phyloP scores from a whole-genome alignment of 2,797 vertebrate species.

The Mormyrus proboscirostris region DNA sequence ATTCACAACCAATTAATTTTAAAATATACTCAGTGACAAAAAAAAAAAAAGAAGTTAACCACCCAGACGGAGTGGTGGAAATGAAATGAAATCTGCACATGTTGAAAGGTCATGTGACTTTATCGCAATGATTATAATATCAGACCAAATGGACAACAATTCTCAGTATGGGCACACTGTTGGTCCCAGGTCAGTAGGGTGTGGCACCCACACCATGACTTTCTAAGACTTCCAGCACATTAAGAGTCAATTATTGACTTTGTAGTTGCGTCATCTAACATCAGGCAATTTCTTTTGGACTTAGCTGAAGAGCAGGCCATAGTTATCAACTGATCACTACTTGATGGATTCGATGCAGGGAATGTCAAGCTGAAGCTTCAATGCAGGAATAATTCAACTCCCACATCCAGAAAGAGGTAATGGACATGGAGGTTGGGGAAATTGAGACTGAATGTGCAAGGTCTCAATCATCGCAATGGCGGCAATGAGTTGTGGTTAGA shows the following conservation, averaged over 20 bases:
- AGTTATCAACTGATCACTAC: neutral
- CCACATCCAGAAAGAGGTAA: neutral
- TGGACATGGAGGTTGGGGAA: neutral
- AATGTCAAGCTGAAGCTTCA: neutral
- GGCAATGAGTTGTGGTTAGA: neutral
- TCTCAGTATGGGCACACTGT: neutral
- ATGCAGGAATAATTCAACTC: neutral
- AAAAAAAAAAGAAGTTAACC: neutral
- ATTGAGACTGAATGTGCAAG: neutral
- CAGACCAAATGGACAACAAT: neutral
- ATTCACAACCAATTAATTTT: neutral
- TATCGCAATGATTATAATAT: neutral
- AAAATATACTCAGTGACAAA: neutral
- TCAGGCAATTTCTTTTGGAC: neutral
- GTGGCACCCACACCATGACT: neutral
- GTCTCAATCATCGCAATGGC: neutral
- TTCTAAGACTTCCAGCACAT: neutral
- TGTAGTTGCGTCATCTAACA: neutral
- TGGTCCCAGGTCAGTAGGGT: neutral
- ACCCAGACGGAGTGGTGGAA: neutral
- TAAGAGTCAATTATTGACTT: neutral
- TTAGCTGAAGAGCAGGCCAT: neutral
- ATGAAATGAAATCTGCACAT: neutral
- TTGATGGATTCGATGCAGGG: neutral
- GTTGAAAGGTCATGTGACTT: neutral